Percentiles rank a stretch among this genome's conserved stretches.
These are phyloP conservation scores for Campylomormyrus tamandua DNA, from an alignment of 2,113 vertebrate genomes.

Conservation along the genomic window DNA sequence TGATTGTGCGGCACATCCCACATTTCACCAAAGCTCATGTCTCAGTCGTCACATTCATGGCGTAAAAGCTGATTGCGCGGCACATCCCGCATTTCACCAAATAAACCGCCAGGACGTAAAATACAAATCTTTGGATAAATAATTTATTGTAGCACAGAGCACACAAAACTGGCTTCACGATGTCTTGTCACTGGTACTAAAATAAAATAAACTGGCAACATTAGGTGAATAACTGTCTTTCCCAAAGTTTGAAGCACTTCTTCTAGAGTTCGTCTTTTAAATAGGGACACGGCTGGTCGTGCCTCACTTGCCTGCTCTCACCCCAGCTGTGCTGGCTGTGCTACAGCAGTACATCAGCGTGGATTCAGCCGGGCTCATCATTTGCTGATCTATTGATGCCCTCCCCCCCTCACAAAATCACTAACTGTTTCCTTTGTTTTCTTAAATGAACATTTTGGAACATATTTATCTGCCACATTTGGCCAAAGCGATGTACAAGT, in stretches of 20 bases:
- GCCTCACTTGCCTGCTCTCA: not conserved
- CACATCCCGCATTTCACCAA: not conserved
- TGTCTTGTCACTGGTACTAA: not conserved
- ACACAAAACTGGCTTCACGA: not conserved
- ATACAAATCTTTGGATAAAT: not conserved
- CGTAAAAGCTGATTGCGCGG: not conserved
- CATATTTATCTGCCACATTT: not conserved
- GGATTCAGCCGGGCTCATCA: not conserved
- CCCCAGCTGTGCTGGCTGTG: not conserved
- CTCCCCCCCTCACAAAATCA: not conserved
- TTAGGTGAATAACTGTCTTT: not conserved
- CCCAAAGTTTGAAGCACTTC: not conserved
- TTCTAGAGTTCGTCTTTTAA: not conserved
- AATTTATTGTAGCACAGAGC: not conserved
- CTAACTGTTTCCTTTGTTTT: not conserved
- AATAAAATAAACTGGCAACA: not conserved
- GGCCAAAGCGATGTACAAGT: not conserved
- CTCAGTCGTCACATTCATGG: not conserved
- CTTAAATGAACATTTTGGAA: not conserved
- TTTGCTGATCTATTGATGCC: not conserved
- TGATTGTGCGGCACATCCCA: not conserved
- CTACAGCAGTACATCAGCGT: not conserved
- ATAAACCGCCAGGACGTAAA: not conserved
- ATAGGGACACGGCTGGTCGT: not conserved
- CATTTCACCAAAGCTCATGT: not conserved